Percentiles rank a stretch among this genome's conserved stretches.
phyloP scores from a whole-genome alignment of 2,113 vertebrate genomes.

The Ailuropoda melanoleuca region DNA sequence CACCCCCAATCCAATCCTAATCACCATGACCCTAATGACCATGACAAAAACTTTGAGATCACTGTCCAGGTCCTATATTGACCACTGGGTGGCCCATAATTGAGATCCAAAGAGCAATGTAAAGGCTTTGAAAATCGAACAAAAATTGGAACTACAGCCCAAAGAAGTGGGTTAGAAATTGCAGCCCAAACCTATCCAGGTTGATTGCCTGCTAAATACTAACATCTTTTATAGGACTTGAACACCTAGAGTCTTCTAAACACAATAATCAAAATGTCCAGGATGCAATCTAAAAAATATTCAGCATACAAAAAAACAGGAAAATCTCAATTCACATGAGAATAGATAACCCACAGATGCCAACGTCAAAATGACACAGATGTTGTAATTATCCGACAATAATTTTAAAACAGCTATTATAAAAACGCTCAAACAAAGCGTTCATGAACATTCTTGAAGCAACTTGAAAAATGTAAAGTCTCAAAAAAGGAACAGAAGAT shows the following conservation, averaged over 20 bases:
- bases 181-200: background rate
- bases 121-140: slow-evolving; percentile 6
- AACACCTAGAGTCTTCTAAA: background rate
- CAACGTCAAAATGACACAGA: slow-evolving; percentile 37
- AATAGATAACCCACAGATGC: slow-evolving; percentile 37
- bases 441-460: slow-evolving; percentile 39
- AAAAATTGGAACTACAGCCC: background rate
- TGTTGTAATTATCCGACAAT: slow-evolving; percentile 36
- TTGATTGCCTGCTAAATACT: slow-evolving; percentile 13
- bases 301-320: slow-evolving; percentile 4
- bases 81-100: background rate
- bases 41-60: background rate
- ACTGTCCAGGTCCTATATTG: background rate
- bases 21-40: background rate
- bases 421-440: background rate
- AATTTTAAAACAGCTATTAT: slow-evolving; percentile 19
- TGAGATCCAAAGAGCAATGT: background rate
- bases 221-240: slow-evolving; percentile 16
- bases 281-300: background rate
- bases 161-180: slow-evolving; percentile 14
- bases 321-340: slow-evolving; percentile 35
- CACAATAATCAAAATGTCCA: slow-evolving; percentile 18
- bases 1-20: background rate
- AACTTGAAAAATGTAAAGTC: background rate
- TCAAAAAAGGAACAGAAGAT: slow-evolving; percentile 32